Evolutionary conservation across 2,888 invertebrate species (phyloP).

Genomic region (Brenthis hecate): DNA sequence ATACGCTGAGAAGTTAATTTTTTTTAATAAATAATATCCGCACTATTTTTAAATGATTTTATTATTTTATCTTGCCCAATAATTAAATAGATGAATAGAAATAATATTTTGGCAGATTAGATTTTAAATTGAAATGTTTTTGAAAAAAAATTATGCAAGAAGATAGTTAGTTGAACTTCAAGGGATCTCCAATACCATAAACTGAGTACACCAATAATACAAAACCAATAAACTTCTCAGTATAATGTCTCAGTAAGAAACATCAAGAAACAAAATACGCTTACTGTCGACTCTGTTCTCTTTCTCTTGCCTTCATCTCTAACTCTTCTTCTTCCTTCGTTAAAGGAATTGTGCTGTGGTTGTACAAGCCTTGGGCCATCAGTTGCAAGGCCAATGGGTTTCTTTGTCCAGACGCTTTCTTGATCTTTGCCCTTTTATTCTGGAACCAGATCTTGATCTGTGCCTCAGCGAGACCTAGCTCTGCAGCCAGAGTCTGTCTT

Average conservation of each 20-base stretch:
- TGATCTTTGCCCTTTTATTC: conserved; percentile 98
- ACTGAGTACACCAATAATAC: background rate
- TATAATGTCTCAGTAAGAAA: background rate
- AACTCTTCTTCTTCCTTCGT: conserved; percentile 57
- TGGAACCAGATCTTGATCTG: conserved; percentile 99
- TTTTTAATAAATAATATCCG: background rate
- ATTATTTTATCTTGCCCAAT: background rate
- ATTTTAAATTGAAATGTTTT: no score
- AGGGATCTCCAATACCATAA: background rate
- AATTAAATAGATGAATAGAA: background rate
- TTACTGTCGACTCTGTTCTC: conserved; percentile 66
- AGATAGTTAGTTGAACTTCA: background rate
- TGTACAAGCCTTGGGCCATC: conserved; percentile 97
- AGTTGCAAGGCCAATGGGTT: conserved; percentile 93
- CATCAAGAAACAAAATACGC: conserved; percentile 19
- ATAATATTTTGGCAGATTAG: no score
- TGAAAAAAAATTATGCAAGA: no score
- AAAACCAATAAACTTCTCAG: conserved; percentile 3
- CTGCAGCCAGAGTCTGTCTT: conserved; percentile 94
- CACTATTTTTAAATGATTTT: no score
- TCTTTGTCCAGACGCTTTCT: conserved; percentile 93
- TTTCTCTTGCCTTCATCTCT: conserved; percentile 77
- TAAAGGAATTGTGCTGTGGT: conserved; percentile 82
- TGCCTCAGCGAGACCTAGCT: conserved; percentile 96
- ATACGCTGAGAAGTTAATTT: background rate